phyloP scores from a whole-genome alignment of 1,140 invertebrate species.

The Caerostris darwini region DNA sequence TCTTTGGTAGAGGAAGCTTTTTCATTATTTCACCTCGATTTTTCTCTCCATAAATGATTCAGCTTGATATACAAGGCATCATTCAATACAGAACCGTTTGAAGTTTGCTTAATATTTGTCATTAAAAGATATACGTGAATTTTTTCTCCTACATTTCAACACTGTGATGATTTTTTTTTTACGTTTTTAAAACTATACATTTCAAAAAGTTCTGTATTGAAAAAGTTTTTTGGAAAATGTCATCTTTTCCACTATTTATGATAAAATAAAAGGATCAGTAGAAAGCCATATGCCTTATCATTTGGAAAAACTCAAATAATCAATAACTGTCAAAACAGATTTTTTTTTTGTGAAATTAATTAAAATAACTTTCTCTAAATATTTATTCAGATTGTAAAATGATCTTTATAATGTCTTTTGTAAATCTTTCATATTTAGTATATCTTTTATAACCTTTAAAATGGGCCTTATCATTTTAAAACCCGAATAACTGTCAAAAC shows the following conservation, averaged over 20 bases:
- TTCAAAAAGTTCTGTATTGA: neutral
- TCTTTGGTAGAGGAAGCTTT: neutral
- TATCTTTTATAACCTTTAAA: no score
- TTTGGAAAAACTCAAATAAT: neutral
- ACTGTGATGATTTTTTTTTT: neutral
- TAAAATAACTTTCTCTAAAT: neutral
- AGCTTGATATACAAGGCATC: neutral
- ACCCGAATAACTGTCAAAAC: no score
- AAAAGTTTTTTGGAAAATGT: no score
- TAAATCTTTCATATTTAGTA: no score
- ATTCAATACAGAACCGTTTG: conserved; percentile 21
- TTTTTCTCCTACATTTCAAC: neutral
- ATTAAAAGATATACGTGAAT: neutral
- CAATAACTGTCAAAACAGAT: neutral
- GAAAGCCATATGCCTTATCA: neutral
- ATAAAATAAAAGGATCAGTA: no score
- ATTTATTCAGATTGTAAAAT: no score
- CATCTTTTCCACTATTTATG: no score
- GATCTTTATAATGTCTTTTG: no score
- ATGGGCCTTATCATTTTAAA: no score
- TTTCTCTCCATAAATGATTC: conserved; percentile 40
- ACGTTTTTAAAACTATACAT: no score
- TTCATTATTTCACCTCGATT: conserved; percentile 1
- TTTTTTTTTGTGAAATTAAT: neutral
- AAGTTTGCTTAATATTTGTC: conserved; percentile 11